Evolutionary conservation across 2,888 invertebrate species (phyloP).

Genomic region (Drosophila barbarae): DNA sequence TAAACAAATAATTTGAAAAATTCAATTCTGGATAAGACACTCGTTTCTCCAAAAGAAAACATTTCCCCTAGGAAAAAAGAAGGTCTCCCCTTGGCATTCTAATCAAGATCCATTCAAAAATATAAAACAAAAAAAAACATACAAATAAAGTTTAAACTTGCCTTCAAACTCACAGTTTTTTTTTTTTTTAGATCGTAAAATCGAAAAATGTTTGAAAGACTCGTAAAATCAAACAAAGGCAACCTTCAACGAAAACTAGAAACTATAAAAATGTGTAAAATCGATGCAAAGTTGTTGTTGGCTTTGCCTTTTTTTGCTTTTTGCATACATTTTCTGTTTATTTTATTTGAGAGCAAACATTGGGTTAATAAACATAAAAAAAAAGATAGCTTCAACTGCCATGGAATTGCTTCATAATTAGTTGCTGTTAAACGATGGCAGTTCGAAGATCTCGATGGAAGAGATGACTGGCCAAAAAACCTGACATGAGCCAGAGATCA

Average conservation of each 20-base stretch:
- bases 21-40: neutral
- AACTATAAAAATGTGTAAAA: conserved; percentile 29
- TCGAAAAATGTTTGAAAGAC: conserved; percentile 29
- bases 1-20: neutral
- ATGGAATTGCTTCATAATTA: conserved; percentile 62
- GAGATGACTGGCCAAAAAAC: conserved; percentile 50
- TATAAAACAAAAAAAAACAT: neutral
- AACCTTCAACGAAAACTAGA: conserved; percentile 38
- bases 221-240: conserved; percentile 33
- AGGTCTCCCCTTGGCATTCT: neutral
- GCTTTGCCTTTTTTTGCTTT: conserved; percentile 40
- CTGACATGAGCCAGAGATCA: conserved; percentile 40
- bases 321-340: conserved; percentile 51
- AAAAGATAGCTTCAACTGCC: conserved; percentile 26
- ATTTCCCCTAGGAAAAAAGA: conserved; percentile 1
- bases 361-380: conserved; percentile 52
- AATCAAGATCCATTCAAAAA: conserved; percentile 22
- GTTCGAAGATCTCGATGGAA: conserved; percentile 24
- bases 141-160: neutral
- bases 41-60: neutral
- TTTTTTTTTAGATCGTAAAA: conserved; percentile 18
- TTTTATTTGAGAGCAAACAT: conserved; percentile 64
- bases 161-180: conserved; percentile 1
- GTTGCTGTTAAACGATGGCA: conserved; percentile 54
- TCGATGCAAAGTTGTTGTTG: conserved; percentile 39